Percentiles rank a stretch among this genome's conserved stretches.
Conservation (phyloP, 2,113 vertebrate species). For the Martes martes region DNA sequence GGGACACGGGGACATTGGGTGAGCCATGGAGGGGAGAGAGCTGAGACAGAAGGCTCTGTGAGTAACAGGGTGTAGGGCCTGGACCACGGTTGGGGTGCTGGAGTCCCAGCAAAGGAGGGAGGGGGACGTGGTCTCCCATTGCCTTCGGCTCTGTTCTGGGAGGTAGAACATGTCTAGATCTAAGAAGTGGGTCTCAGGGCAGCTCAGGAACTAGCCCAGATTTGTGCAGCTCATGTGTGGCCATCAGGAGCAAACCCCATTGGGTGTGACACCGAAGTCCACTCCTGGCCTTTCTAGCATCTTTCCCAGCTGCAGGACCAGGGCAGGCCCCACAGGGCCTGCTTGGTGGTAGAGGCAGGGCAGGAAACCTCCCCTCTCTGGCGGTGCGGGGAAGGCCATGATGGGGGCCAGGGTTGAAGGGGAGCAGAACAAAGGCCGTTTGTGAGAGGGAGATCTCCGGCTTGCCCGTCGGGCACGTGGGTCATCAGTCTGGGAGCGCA, state of each 20-base stretch:
- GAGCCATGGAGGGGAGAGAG: not conserved
- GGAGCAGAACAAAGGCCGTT: not conserved
- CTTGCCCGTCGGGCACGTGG: not conserved
- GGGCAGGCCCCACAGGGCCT: not conserved
- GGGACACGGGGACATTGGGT: not conserved
- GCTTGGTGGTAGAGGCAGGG: not conserved
- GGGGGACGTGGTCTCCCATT: not conserved
- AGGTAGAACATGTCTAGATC: not conserved
- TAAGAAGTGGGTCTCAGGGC: not conserved
- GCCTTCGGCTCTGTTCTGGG: not conserved
- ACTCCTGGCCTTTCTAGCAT: not conserved
- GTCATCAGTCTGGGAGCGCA: not conserved
- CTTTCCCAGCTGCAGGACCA: not conserved
- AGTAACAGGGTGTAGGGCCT: not conserved
- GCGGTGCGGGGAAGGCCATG: not conserved
- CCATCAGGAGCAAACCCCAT: not conserved
- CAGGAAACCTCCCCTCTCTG: slow-evolving; percentile 33
- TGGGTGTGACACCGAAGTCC: not conserved
- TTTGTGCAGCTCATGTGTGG: not conserved
- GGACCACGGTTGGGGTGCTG: not conserved
- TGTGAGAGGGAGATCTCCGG: not conserved
- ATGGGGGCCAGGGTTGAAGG: not conserved
- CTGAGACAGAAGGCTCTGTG: not conserved
- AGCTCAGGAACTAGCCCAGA: not conserved
- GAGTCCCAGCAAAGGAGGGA: not conserved